phyloP scores from a whole-genome alignment of 2,113 vertebrate genomes.

The Alaudala cheleensis region DNA sequence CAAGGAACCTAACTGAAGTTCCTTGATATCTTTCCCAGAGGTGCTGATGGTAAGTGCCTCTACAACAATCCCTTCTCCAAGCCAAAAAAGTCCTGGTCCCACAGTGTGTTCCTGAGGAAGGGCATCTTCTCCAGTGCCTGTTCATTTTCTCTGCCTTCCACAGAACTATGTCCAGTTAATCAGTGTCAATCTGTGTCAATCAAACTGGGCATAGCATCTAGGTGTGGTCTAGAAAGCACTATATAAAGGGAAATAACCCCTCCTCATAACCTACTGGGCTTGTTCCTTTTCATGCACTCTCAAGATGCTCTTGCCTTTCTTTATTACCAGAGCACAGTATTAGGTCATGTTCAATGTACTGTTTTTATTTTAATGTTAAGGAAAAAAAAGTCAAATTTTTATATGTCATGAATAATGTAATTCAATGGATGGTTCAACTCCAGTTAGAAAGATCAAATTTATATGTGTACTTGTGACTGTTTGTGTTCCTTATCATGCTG shows the following conservation, averaged over 20 bases:
- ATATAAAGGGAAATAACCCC: background rate
- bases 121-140: background rate
- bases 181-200: no score
- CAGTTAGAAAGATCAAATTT: background rate
- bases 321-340: background rate
- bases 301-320: background rate
- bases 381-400: background rate
- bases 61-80: background rate
- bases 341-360: background rate
- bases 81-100: background rate
- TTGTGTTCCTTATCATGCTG: background rate
- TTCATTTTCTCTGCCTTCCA: background rate
- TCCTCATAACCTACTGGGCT: background rate
- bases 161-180: background rate
- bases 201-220: no score
- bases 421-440: background rate
- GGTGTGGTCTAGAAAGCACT: background rate
- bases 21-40: background rate
- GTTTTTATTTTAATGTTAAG: background rate
- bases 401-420: background rate
- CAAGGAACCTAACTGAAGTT: background rate
- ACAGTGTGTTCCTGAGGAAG: rapidly evolving
- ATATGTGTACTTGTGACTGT: background rate
- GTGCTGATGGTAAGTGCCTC: background rate
- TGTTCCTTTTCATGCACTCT: background rate